Percentiles rank a stretch among this genome's conserved stretches.
phyloP scores from a whole-genome alignment of 2,113 vertebrate species.

The Arothron firmamentum region DNA sequence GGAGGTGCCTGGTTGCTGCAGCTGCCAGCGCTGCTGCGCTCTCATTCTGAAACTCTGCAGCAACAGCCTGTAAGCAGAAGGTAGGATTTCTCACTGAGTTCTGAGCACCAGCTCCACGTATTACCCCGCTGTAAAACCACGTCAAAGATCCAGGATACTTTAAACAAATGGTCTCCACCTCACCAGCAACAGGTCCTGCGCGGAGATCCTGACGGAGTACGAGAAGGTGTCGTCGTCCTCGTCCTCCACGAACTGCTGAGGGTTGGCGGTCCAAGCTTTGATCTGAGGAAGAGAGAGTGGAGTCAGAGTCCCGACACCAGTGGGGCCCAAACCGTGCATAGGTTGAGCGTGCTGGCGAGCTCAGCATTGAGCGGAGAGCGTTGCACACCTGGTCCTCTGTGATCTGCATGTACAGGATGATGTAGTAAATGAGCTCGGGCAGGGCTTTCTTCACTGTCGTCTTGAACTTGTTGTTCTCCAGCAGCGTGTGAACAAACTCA shows the following conservation, averaged over 20 bases:
- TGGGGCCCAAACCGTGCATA: not conserved
- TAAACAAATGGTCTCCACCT: conserved; percentile 30
- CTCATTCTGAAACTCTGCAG: conserved; percentile 96
- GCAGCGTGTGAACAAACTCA: conserved; percentile 94
- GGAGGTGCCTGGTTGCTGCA: conserved; percentile 90
- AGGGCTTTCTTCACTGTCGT: conserved; percentile 95
- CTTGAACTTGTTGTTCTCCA: conserved; percentile 97
- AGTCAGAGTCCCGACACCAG: not conserved
- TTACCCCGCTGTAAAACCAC: too few species aligned
- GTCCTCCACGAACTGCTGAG: conserved; percentile 97
- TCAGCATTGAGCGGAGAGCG: not conserved
- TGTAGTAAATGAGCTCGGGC: conserved; percentile 95
- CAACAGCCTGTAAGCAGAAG: conserved; percentile 80
- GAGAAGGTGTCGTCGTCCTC: conserved; percentile 98
- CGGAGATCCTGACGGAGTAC: conserved; percentile 95
- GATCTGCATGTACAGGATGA: conserved; percentile 99
- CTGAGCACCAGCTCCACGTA: too few species aligned
- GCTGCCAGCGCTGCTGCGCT: conserved; percentile 92
- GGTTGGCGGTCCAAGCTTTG: conserved; percentile 96
- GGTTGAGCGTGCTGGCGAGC: not conserved
- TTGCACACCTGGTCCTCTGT: conserved; percentile 86
- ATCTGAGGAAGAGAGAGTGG: conserved; percentile 71
- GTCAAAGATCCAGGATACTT: not conserved
- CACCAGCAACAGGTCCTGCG: conserved; percentile 94
- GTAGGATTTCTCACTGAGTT: not conserved